phyloP scores from a whole-genome alignment of 2,113 vertebrate genomes.

The Periophthalmodon schlosseri region DNA sequence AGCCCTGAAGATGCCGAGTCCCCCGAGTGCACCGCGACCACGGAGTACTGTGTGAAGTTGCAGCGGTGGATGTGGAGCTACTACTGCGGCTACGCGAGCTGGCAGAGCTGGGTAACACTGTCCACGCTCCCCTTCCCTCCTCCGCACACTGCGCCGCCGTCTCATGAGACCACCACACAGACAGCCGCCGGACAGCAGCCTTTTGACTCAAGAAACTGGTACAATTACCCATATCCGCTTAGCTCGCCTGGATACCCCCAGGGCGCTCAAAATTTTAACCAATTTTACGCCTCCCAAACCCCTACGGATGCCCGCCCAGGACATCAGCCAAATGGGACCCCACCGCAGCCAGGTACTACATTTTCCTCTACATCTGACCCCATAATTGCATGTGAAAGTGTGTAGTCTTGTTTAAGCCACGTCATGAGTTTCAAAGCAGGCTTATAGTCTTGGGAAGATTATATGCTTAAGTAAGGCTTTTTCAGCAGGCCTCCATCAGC shows the following conservation, averaged over 20 bases:
- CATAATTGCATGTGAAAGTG: not conserved
- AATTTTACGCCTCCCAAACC: slow-evolving; percentile 9
- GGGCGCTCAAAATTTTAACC: slow-evolving; percentile 5
- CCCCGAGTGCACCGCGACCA: slow-evolving; percentile 35
- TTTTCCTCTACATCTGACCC: no score
- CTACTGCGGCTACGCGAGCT: slow-evolving; percentile 84
- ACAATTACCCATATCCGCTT: slow-evolving; percentile 36
- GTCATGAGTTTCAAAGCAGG: slow-evolving; percentile 35
- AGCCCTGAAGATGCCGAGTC: slow-evolving; percentile 9
- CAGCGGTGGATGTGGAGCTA: slow-evolving; percentile 94
- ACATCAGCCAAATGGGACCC: slow-evolving; percentile 56
- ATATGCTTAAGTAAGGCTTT: slow-evolving; percentile 23
- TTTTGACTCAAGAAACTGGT: slow-evolving; percentile 52
- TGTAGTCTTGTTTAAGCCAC: slow-evolving; percentile 15
- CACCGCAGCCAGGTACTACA: slow-evolving; percentile 54
- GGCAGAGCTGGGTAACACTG: slow-evolving; percentile 80
- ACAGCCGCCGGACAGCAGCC: slow-evolving; percentile 20
- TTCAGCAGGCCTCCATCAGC: not conserved
- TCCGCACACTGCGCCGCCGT: slow-evolving; percentile 10
- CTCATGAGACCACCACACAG: slow-evolving; percentile 6
- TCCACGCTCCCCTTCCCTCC: slow-evolving; percentile 66
- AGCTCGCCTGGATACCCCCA: slow-evolving; percentile 10
- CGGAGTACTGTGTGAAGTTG: slow-evolving; percentile 85
- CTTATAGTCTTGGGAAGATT: slow-evolving; percentile 30
- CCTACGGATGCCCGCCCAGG: slow-evolving; percentile 34